A percentile compares a stretch with the other conserved stretches of the same genome.
Evolutionary conservation across 2,888 invertebrate species (phyloP).

Genomic region (Alitta virens): DNA sequence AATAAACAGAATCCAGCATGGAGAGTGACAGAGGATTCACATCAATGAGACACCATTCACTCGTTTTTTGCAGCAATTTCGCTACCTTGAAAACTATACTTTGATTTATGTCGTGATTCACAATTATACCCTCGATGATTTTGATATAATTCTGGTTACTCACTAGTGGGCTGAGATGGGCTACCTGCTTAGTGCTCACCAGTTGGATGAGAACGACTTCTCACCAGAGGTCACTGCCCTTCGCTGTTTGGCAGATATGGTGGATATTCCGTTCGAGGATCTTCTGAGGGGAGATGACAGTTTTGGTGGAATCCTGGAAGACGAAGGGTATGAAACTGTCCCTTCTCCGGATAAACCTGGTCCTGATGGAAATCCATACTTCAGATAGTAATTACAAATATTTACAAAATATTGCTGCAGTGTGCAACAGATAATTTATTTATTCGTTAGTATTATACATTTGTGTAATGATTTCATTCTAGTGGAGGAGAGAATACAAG

Average conservation of each 20-base stretch:
- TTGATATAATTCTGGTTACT: too few species aligned
- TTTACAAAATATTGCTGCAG: too few species aligned
- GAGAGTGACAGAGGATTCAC: too few species aligned
- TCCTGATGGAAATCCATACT: not conserved
- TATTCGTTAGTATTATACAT: too few species aligned
- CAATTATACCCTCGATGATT: too few species aligned
- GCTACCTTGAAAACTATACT: too few species aligned
- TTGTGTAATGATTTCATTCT: too few species aligned
- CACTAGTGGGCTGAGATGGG: not conserved
- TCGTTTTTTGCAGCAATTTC: too few species aligned
- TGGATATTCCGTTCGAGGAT: not conserved
- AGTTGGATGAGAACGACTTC: not conserved
- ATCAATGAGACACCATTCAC: too few species aligned
- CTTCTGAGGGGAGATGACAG: not conserved
- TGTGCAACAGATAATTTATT: too few species aligned
- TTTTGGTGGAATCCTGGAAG: not conserved
- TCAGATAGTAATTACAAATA: not conserved
- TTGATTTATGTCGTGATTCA: too few species aligned
- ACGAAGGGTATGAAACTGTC: not conserved
- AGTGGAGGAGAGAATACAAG: conserved; percentile 7
- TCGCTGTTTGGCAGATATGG: not conserved
- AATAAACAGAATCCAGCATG: too few species aligned
- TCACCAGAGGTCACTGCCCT: not conserved
- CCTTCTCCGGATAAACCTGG: not conserved
- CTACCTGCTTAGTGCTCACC: not conserved